Evolutionary conservation across 2,888 invertebrate genomes (phyloP).

Genomic region (Phortica okadai): DNA sequence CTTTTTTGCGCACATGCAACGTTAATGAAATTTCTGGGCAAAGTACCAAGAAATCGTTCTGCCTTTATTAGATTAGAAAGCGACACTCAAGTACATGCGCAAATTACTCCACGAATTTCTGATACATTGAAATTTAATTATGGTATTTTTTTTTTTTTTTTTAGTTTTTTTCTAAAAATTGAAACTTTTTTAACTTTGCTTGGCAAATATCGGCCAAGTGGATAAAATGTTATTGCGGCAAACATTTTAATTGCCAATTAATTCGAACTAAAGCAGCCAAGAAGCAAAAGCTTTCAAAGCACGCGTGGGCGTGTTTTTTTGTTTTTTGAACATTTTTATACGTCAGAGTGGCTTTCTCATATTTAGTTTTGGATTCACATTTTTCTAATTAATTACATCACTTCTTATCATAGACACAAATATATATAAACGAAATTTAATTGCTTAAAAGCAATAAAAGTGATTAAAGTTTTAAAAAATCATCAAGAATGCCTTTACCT

Average conservation of each 20-base stretch:
- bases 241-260: constrained; percentile 20
- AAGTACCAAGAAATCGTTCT: constrained; percentile 27
- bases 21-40: constrained; percentile 37
- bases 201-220: background rate
- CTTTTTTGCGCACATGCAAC: background rate
- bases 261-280: constrained; percentile 4
- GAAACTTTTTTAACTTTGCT: background rate
- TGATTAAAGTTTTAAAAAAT: background rate
- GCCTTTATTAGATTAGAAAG: background rate
- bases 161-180: background rate
- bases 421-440: background rate
- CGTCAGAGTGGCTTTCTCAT: background rate
- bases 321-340: background rate
- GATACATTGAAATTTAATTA: background rate
- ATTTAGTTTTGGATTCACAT: constrained; percentile 1
- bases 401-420: background rate
- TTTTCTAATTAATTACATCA: constrained; percentile 17
- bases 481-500: background rate
- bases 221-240: background rate
- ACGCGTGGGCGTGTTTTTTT: background rate
- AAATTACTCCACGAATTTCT: background rate
- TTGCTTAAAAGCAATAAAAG: background rate
- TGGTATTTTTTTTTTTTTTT: background rate
- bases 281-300: background rate
- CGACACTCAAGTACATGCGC: background rate